Evolutionary conservation across 1,140 invertebrate genomes (phyloP).

Genomic region (Chironomus striatipennis): DNA sequence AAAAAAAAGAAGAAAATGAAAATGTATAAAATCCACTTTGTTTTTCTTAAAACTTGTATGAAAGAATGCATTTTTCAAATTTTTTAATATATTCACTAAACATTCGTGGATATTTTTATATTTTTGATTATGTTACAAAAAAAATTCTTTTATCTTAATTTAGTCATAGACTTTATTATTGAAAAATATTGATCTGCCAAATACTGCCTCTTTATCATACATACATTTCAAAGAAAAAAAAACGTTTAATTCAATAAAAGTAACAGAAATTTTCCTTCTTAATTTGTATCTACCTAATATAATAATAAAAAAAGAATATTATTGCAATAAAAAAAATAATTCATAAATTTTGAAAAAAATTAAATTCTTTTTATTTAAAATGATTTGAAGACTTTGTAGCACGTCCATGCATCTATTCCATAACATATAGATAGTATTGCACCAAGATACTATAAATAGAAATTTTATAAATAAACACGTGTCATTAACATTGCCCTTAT

Average conservation of each 20-base stretch:
- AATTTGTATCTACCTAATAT: neutral
- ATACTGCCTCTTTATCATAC: neutral
- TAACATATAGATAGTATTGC: neutral
- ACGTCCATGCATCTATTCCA: neutral
- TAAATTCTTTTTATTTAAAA: neutral
- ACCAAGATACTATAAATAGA: slow-evolving; percentile 9
- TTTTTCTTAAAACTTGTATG: neutral
- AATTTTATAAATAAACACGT: neutral
- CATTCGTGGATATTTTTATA: too few species aligned
- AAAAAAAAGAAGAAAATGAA: too few species aligned
- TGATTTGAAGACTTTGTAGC: slow-evolving; percentile 15
- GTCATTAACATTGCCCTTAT: neutral
- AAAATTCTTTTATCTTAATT: neutral
- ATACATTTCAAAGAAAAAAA: neutral
- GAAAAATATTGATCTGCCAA: slow-evolving; percentile 7
- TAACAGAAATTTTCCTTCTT: neutral
- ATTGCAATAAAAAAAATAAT: neutral
- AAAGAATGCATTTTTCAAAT: neutral
- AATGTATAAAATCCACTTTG: neutral
- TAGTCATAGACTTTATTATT: slow-evolving; percentile 6
- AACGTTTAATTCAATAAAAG: neutral
- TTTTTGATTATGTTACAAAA: neutral
- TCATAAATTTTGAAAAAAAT: neutral
- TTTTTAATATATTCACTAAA: neutral
- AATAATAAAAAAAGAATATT: neutral